Evolutionary conservation across 2,888 invertebrate species (phyloP), one percentile per base, ranked within the genome.

Genomic region (Cephus runcator): DNA sequence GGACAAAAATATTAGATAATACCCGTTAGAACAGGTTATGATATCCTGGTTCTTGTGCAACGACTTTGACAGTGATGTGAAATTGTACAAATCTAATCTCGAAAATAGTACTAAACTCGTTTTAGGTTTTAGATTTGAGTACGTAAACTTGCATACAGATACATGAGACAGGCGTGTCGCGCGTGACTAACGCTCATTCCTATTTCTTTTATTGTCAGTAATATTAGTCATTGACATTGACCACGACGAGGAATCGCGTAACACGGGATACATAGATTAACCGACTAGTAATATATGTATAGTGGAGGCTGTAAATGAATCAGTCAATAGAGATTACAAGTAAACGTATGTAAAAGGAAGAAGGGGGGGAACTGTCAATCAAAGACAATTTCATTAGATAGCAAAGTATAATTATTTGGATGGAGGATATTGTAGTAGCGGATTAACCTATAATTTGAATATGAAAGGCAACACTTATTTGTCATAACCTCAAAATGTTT

Each of bases 21-120:
- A 73, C 69, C 74, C 76, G 81, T 81, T 78, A 78, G 76, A 81
- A 81, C 81, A 77, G 80, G 80, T 80, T 80, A 77, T 73, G 6
- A 9, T 56, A 56, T 56, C 23, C 69, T 74, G 69, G 73, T 69
- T 77, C 74, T 74, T 69, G 69, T 77, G 77, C 73, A 79, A 76
- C 76, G 73, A 56, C 9, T 23, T 56, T 1, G 56, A 23, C 56
- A 23, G 56, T 56, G 23, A 56, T 23, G 56, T 56, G 56, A 56
- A 56, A 56, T 56, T 56, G 23, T 9, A 56, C 56, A 56, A 56
- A 56, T 56, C 56, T 56, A 56, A 56, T 56, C 56, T 56, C 23
- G 23, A 23, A 23, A 56, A 23, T 56, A 56, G 56, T 56, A 56
- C 56, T 56, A 56, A 56, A 56, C 56, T 56, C 56, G 56, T 56